Evolutionary conservation across 1,140 invertebrate species (phyloP).

Genomic region (Drosophila sechellia): DNA sequence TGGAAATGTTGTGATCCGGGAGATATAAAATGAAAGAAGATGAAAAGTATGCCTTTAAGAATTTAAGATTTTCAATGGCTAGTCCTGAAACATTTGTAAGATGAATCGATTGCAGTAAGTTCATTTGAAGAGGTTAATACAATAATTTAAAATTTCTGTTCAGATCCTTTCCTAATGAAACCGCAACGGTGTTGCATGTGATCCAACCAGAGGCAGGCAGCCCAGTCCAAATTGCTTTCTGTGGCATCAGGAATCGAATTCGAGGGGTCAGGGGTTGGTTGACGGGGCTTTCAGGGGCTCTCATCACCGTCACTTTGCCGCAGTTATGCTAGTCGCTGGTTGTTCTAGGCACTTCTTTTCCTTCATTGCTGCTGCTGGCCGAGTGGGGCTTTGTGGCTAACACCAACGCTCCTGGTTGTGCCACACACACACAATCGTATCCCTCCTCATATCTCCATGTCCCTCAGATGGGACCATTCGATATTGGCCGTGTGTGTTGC

Average conservation of each 20-base stretch:
- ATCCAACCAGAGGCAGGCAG: slow-evolving; percentile 24
- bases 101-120: no score
- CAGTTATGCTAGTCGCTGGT: slow-evolving; percentile 42
- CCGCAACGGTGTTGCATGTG: slow-evolving; percentile 19
- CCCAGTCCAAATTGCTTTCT: slow-evolving; percentile 37
- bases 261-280: not conserved
- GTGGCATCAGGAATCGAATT: slow-evolving; percentile 15
- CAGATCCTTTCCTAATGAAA: not conserved
- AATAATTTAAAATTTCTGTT: not conserved
- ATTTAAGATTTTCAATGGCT: not conserved
- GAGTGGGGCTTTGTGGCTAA: slow-evolving; percentile 36
- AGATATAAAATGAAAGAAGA: slow-evolving; percentile 2
- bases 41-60: not conserved
- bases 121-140: not conserved
- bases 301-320: slow-evolving; percentile 27
- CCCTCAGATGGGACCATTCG: slow-evolving; percentile 11
- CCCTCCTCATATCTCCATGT: not conserved
- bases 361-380: slow-evolving; percentile 48
- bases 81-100: not conserved
- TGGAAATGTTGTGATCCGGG: slow-evolving; percentile 7
- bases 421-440: not conserved
- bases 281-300: not conserved
- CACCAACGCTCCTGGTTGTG: slow-evolving; percentile 1
- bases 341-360: slow-evolving; percentile 40
- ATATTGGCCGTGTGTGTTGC: slow-evolving; percentile 37